Percentiles rank a stretch among this genome's conserved stretches.
phyloP scores from a whole-genome alignment of 2,888 invertebrate genomes.

The Macroteleia sp. region DNA sequence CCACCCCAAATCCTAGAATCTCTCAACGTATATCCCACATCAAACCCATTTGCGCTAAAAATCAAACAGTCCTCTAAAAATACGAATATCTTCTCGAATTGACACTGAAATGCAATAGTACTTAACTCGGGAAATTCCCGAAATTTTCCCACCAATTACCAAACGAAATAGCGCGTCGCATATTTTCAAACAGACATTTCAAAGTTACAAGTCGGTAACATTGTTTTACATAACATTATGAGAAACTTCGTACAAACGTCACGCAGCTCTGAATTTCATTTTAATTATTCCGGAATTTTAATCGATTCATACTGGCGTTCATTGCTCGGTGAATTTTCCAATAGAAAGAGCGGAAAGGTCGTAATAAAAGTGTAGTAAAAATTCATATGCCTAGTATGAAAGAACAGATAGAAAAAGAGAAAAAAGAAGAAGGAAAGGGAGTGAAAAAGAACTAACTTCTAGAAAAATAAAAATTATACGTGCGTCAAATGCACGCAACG shows the following conservation, averaged over 20 bases:
- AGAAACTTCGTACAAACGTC: slow-evolving; percentile 46
- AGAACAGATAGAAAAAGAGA: not conserved
- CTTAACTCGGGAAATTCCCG: not conserved
- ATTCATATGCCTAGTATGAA: slow-evolving; percentile 23
- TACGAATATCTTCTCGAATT: not conserved
- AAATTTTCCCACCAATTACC: not conserved
- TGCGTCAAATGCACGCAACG: slow-evolving; percentile 51
- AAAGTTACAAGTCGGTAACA: slow-evolving; percentile 26
- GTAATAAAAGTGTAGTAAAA: slow-evolving; percentile 8
- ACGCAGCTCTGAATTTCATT: slow-evolving; percentile 31
- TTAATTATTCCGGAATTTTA: slow-evolving; percentile 60
- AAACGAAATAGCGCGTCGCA: slow-evolving; percentile 22
- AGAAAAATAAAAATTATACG: slow-evolving; percentile 41
- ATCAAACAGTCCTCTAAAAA: not conserved
- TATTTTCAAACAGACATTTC: slow-evolving; percentile 31
- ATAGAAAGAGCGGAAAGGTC: slow-evolving; percentile 4
- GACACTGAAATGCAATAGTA: slow-evolving; percentile 5
- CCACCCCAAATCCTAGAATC: too few species aligned
- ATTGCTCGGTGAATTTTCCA: slow-evolving; percentile 32
- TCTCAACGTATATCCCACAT: not conserved
- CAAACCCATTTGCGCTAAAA: not conserved
- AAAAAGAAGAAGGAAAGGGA: not conserved
- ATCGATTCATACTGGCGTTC: slow-evolving; percentile 53
- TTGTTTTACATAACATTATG: slow-evolving; percentile 54
- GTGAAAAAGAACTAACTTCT: too few species aligned